These are phyloP conservation scores for Morpho helenor DNA, from an alignment of 2,888 invertebrate species.

Conservation along the genomic window DNA sequence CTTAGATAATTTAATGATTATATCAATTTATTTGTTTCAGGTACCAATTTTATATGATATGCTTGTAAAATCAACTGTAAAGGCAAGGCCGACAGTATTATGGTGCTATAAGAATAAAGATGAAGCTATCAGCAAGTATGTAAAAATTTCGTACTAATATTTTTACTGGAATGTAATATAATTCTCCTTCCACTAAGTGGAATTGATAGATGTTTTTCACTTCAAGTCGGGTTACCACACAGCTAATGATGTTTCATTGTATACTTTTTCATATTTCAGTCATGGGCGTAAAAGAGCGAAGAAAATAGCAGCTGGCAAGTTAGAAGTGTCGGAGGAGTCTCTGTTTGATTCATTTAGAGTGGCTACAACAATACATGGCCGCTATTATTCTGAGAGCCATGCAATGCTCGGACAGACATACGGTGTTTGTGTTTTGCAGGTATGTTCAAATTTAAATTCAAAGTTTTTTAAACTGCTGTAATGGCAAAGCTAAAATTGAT, in stretches of 20 bases:
- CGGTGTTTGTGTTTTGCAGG: conserved; percentile 96
- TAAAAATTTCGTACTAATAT: conserved; percentile 14
- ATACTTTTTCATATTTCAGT: conserved; percentile 58
- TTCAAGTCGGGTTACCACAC: no score
- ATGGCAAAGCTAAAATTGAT: no score
- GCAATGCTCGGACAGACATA: conserved; percentile 98
- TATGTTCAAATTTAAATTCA: conserved; percentile 37
- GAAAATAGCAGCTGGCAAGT: conserved; percentile 92
- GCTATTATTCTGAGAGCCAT: conserved; percentile 98
- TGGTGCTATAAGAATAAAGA: conserved; percentile 99
- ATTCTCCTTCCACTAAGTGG: no score
- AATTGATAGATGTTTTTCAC: no score
- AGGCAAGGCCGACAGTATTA: conserved; percentile 94
- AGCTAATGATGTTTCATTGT: no score
- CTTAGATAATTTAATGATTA: neutral
- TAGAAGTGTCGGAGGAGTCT: conserved; percentile 95
- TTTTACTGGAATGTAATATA: neutral
- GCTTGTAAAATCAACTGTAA: conserved; percentile 95
- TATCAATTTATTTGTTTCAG: conserved; percentile 61
- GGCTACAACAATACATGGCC: conserved; percentile 97
- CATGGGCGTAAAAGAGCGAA: conserved; percentile 96
- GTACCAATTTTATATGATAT: conserved; percentile 98
- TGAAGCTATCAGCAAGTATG: conserved; percentile 91
- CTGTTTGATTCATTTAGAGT: conserved; percentile 97
- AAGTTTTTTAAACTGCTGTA: no score